phyloP scores from a whole-genome alignment of 1,140 invertebrate species.

The Vanessa tameamea region DNA sequence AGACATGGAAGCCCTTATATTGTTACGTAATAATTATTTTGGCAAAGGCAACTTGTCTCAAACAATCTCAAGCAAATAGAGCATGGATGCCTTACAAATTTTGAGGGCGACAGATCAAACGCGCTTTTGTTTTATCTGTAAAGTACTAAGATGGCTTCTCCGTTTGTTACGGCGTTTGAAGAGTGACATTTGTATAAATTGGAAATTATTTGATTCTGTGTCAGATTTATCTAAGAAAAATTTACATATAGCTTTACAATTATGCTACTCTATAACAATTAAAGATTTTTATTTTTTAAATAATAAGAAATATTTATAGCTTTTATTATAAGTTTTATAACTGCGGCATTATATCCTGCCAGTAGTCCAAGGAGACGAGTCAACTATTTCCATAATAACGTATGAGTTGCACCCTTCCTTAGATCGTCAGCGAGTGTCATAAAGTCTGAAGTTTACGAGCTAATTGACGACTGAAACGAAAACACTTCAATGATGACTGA shows the following conservation, averaged over 20 bases:
- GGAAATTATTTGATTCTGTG: constrained; percentile 36
- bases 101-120: constrained; percentile 69
- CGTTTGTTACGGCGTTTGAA: constrained; percentile 31
- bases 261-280: too few relatives aligned
- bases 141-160: constrained; percentile 46
- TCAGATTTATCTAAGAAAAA: constrained; percentile 20
- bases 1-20: constrained; percentile 37
- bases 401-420: constrained; percentile 14
- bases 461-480: constrained; percentile 17
- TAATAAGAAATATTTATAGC: too few relatives aligned
- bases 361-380: too few relatives aligned
- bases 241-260: too few relatives aligned
- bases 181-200: constrained; percentile 10
- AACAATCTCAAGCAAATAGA: constrained; percentile 47
- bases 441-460: constrained; percentile 24
- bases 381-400: not conserved
- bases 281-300: too few relatives aligned
- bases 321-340: too few relatives aligned
- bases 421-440: constrained; percentile 16
- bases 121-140: constrained; percentile 71
- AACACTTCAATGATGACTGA: constrained; percentile 20
- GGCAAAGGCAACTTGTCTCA: constrained; percentile 62
- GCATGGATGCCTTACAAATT: constrained; percentile 57
- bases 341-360: too few relatives aligned
- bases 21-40: constrained; percentile 52